Percentiles rank a stretch among this genome's conserved stretches.
phyloP scores from a whole-genome alignment of 2,797 vertebrate species.

The Erethizon dorsatum region DNA sequence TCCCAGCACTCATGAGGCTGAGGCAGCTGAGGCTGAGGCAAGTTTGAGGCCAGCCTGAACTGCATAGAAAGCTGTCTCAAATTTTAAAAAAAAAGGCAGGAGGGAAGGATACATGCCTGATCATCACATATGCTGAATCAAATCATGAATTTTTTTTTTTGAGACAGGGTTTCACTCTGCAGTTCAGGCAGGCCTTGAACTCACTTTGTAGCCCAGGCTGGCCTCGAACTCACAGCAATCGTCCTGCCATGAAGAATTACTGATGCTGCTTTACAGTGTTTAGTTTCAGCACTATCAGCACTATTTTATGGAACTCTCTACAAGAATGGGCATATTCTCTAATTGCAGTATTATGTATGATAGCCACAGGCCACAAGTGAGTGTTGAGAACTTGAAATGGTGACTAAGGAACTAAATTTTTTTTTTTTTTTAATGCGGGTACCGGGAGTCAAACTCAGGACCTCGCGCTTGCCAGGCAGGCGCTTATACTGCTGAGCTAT shows the following conservation, averaged over 20 bases:
- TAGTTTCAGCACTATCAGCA: not conserved
- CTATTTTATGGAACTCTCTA: not conserved
- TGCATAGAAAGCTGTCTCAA: not conserved
- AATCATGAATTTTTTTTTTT: not conserved
- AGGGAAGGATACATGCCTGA: not conserved
- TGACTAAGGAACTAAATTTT: slow-evolving; percentile 51
- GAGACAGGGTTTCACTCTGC: no score
- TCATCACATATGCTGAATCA: not conserved
- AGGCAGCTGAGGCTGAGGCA: not conserved
- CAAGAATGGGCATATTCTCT: not conserved
- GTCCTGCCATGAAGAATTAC: not conserved
- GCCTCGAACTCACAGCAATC: not conserved
- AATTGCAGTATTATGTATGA: not conserved
- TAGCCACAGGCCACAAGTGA: not conserved
- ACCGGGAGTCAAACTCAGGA: no score
- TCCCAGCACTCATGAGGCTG: not conserved
- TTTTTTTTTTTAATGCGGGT: not conserved
- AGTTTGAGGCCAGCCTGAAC: not conserved
- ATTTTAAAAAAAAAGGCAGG: not conserved
- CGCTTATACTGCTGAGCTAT: no score
- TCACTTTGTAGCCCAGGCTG: not conserved
- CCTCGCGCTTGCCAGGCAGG: no score
- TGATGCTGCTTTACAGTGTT: not conserved
- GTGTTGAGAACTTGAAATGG: slow-evolving; percentile 17
- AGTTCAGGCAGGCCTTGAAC: no score